phyloP scores from a whole-genome alignment of 2,888 invertebrate species.

The Crepidodera aurea region DNA sequence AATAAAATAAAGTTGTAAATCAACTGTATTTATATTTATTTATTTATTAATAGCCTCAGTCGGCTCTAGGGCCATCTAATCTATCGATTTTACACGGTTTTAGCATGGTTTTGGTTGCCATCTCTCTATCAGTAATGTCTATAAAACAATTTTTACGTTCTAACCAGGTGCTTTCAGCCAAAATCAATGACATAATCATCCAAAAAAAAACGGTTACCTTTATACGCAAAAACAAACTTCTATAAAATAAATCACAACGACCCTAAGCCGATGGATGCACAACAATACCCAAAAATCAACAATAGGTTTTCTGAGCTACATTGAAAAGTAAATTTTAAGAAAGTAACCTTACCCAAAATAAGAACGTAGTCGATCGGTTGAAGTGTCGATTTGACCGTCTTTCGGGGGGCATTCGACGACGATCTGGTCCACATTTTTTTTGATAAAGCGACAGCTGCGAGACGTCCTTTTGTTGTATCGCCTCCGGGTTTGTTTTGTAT shows the following conservation, averaged over 20 bases:
- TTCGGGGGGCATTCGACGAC: neutral
- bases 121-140: neutral
- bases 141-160: neutral
- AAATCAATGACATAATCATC: neutral
- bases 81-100: too few relatives aligned
- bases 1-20: too few relatives aligned
- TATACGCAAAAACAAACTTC: constrained; percentile 26
- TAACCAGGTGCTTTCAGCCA: neutral
- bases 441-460: constrained; percentile 27
- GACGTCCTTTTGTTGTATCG: constrained; percentile 21
- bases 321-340: constrained; percentile 35
- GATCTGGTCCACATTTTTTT: constrained; percentile 23
- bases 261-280: constrained; percentile 8
- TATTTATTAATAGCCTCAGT: too few relatives aligned
- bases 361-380: constrained; percentile 24
- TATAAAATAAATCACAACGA: constrained; percentile 20
- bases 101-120: too few relatives aligned
- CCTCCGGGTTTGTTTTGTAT: constrained; percentile 11
- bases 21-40: too few relatives aligned
- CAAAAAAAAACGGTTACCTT: constrained; percentile 20
- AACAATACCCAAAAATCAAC: constrained; percentile 21
- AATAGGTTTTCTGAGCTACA: constrained; percentile 18
- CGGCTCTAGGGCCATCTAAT: too few relatives aligned
- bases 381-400: neutral
- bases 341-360: constrained; percentile 46